phyloP scores from a whole-genome alignment of 2,797 vertebrate genomes.

The Urosaurus nigricauda region DNA sequence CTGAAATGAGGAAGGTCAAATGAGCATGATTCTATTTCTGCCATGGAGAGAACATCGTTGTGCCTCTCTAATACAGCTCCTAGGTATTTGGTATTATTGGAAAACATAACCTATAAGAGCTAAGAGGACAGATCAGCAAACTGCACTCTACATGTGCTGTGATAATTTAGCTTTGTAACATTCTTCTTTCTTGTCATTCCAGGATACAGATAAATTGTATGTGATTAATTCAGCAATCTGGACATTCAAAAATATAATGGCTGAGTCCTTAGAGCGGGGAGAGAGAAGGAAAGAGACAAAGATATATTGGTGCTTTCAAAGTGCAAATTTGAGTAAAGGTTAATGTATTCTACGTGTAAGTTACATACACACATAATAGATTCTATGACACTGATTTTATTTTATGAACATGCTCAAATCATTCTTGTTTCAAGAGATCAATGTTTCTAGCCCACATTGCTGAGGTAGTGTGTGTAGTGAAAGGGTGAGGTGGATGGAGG shows the following conservation, averaged over 20 bases:
- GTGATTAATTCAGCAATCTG: too few relatives aligned
- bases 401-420: neutral
- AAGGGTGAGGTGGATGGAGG: neutral
- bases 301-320: too few relatives aligned
- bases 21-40: neutral
- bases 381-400: neutral
- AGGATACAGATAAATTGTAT: too few relatives aligned
- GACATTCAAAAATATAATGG: too few relatives aligned
- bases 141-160: neutral
- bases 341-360: neutral
- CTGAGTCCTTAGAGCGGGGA: too few relatives aligned
- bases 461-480: neutral
- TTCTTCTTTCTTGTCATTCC: too few relatives aligned
- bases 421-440: neutral
- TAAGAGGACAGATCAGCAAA: neutral
- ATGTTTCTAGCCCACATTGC: neutral
- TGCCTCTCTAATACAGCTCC: neutral
- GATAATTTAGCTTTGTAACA: too few relatives aligned
- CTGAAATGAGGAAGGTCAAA: too few relatives aligned
- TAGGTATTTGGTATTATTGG: neutral
- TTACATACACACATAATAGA: neutral
- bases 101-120: neutral
- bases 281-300: too few relatives aligned
- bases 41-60: neutral
- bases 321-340: too few relatives aligned